Conservation (phyloP, 1,140 invertebrate genomes). For the Daktulosphaira vitifoliae region DNA sequence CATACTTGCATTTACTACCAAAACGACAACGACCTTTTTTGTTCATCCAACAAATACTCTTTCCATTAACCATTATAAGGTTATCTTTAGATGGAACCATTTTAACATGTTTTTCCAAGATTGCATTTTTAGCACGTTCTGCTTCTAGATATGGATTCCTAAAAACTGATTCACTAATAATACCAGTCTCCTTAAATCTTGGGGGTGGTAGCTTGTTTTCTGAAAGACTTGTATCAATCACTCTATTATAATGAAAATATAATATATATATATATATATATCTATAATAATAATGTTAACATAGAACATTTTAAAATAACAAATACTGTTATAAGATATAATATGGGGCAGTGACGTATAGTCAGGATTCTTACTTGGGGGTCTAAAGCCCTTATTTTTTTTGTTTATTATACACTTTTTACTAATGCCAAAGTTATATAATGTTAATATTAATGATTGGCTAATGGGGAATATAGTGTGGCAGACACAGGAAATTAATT, state of each 20-base stretch:
- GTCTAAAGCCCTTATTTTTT: no score
- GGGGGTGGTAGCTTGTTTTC: slow-evolving; percentile 33
- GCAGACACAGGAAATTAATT: no score
- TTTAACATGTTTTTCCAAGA: slow-evolving; percentile 88
- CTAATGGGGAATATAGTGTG: no score
- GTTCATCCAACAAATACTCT: slow-evolving; percentile 89
- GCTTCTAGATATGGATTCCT: slow-evolving; percentile 81
- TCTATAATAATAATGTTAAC: no score
- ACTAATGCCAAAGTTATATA: no score
- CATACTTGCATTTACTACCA: slow-evolving; percentile 85
- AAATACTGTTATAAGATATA: no score
- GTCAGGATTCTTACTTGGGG: no score
- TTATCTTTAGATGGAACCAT: slow-evolving; percentile 69
- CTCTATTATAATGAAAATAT: not conserved
- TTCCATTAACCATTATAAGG: slow-evolving; percentile 69
- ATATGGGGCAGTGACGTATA: no score
- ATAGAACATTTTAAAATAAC: no score
- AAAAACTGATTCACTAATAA: slow-evolving; percentile 61
- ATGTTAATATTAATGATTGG: no score
- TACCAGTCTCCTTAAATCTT: slow-evolving; percentile 26
- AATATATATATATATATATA: no score
- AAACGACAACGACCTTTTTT: slow-evolving; percentile 81
- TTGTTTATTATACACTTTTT: no score
- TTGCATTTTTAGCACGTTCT: slow-evolving; percentile 75
- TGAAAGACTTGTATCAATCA: not conserved